phyloP scores from a whole-genome alignment of 2,797 vertebrate genomes.

The Protosalanx chinensis region DNA sequence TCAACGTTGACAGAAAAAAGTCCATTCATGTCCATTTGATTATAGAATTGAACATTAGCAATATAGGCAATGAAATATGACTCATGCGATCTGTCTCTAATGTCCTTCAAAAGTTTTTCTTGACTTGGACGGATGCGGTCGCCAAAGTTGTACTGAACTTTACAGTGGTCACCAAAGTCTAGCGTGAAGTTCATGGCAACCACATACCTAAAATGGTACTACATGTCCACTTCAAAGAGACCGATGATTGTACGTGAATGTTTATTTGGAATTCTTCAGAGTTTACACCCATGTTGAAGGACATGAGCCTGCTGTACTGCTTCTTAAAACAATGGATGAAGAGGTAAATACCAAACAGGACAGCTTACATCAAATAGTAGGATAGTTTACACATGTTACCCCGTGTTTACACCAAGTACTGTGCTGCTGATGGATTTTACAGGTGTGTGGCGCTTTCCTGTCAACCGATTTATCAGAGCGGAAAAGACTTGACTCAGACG shows the following conservation, averaged over 20 bases:
- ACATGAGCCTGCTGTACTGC: constrained; percentile 75
- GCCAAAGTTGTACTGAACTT: no score
- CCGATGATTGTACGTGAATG: background rate
- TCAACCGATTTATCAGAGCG: constrained; percentile 79
- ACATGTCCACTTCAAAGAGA: no score
- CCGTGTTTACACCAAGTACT: background rate
- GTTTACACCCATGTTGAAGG: constrained; percentile 81
- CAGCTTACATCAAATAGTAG: background rate
- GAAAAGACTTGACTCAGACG: constrained; percentile 59
- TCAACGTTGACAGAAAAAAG: background rate
- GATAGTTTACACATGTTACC: no score
- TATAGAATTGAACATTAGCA: background rate
- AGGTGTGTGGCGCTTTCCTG: constrained; percentile 84
- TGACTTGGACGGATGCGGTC: background rate
- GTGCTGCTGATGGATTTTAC: constrained; percentile 21
- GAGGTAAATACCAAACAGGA: constrained; percentile 64
- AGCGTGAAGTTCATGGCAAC: no score
- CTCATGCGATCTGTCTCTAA: background rate
- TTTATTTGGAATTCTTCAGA: constrained; percentile 55
- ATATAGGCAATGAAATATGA: constrained; percentile 6
- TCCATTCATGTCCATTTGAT: background rate
- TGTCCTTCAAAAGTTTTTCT: constrained; percentile 11
- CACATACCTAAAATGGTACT: background rate
- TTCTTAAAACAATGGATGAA: constrained; percentile 78
- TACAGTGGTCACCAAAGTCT: no score